Base-by-base conservation (phyloP, 2,113 vertebrate genomes). In the Dicentrarchus labrax region DNA sequence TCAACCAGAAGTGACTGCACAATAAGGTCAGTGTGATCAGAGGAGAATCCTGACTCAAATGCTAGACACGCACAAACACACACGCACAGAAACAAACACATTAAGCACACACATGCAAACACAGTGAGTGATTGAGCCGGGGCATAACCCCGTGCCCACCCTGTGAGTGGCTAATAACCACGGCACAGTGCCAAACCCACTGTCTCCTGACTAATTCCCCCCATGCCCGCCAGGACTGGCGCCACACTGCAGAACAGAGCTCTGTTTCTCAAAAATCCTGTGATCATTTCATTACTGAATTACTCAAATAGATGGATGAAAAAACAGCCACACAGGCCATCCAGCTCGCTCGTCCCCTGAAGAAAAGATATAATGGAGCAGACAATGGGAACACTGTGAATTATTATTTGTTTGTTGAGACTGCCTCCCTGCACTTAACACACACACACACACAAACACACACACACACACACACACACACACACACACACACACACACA, bases 181-280 rank as follows among this genome's bases (percentile, higher is more conserved):
- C 94, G 96, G 96, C 94, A 8, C 36, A 48, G 54, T 0, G 93
- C 96, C 96, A 95, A 97, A 96, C 95, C 96, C 95, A 95, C 96
- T 91, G 95, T 96, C 96, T 96, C 95, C 88, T 74, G 88, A 88
- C 91, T 95, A 94, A 94, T 91, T 94, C 94, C 90, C 89, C 85
- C 79, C 64, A 76, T 87, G 90, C 86, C 89, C 48, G 90, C 91
- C 91, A 93, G 93, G 95, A 95, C 92, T 85, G 90, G 93, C 94
- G 95, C 95, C 94, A 91, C 30, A 79, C 72, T 76, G 84, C 76
- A 91, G 85, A 89, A 91, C 87, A 78, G 76, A 89, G 89, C 88
- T 91, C 89, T 86, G 90, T 85, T 94, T 92, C 86, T 88, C 81
- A 62, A 89, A 91, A 76, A 72, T 86, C 83, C 89, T 86, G 61